Base-by-base conservation (phyloP, 2,888 invertebrate genomes). In the Frankliniella fusca region DNA sequence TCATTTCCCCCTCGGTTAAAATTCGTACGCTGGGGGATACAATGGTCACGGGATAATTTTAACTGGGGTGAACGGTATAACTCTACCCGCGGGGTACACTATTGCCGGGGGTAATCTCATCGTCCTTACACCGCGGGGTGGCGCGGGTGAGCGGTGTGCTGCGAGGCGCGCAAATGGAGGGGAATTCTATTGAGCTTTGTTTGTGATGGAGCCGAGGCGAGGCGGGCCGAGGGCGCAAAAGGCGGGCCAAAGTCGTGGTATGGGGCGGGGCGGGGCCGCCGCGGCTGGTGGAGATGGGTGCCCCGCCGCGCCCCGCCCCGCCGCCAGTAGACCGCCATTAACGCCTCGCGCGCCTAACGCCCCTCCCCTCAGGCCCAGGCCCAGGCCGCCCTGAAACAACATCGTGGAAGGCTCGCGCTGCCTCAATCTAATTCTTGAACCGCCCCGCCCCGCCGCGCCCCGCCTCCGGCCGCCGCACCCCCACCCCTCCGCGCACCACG, bases 101-200 rank as follows among this genome's bases (percentile, higher is more conserved):
- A n/a, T n/a, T n/a, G n/a, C n/a, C n/a, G n/a, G n/a, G n/a, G n/a
- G n/a, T n/a, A n/a, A n/a, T n/a, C n/a, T n/a, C n/a, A n/a, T n/a
- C n/a, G n/a, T n/a, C n/a, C n/a, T n/a, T n/a, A n/a, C n/a, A n/a
- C 15, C 54, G 1, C 18, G 54, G 18, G 8, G 12, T 18, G 15
- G 54, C 8, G 54, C 54, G 2, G 54, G 54, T 18, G 54, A 12
- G 54, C 54, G 54, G 54, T 3, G 70, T 1, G 23, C 9, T 3
- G 70, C 23, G 23, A 23, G 70, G 70, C 70, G 23, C n/a, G 23
- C 23, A 76, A 20, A 12, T 9, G 27, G 27, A 76, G 70, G 70
- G 70, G 70, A 76, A 76, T 76, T 76, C 70, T 76, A 76, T 76
- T 76, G 70, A 27, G 70, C 70, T 76, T 76, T 76, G 70, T 76